Evolutionary conservation across 2,113 vertebrate genomes (phyloP).

Genomic region (Corythornis madagascariensis): DNA sequence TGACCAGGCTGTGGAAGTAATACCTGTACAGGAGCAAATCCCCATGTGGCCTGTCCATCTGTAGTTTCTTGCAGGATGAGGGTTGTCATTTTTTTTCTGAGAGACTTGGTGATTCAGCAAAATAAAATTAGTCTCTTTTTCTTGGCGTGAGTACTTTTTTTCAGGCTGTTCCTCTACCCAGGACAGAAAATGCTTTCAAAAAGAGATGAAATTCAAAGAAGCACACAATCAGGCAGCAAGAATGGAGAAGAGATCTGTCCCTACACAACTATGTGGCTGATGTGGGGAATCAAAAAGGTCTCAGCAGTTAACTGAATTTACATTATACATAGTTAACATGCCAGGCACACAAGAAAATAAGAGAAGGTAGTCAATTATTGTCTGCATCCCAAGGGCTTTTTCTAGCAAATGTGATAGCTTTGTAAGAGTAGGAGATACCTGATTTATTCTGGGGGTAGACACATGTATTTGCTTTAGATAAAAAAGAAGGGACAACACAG

Average conservation of each 20-base stretch:
- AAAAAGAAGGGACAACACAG: neutral
- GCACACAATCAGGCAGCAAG: neutral
- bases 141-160: neutral
- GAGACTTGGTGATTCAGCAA: neutral
- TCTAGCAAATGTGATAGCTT: neutral
- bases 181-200: neutral
- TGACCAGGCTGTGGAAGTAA: neutral
- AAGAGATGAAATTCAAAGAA: neutral
- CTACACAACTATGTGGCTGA: neutral
- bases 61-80: neutral
- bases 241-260: neutral
- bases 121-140: constrained; percentile 30
- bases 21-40: neutral
- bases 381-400: neutral
- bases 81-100: neutral
- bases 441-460: neutral
- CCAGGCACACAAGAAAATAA: neutral
- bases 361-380: neutral
- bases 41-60: neutral
- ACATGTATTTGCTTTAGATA: neutral
- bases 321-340: neutral
- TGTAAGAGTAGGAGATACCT: neutral
- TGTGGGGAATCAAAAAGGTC: neutral
- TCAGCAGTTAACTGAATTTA: neutral
- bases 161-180: neutral